Percentiles rank a stretch among this genome's conserved stretches.
These are phyloP conservation scores for Oryzias melastigma DNA, from an alignment of 2,113 vertebrate species.

Conservation along the genomic window DNA sequence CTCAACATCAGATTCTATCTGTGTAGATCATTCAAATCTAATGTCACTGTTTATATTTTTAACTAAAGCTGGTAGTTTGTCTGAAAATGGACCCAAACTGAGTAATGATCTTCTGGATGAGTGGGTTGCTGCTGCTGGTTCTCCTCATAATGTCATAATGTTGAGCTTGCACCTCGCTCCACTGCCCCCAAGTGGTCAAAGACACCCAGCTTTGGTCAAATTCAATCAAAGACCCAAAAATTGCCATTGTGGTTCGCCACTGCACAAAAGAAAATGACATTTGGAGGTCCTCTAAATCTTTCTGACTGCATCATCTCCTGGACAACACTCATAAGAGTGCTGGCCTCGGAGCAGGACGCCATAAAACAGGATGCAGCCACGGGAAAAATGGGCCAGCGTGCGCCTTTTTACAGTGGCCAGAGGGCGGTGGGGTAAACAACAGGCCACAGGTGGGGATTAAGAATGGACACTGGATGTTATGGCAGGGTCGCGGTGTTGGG, in stretches of 20 bases:
- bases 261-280: conserved; percentile 5
- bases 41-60: too few species aligned
- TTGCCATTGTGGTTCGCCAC: conserved; percentile 9
- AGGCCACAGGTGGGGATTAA: conserved; percentile 56
- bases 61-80: not conserved
- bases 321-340: conserved; percentile 38
- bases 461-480: conserved; percentile 40
- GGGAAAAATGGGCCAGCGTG: conserved; percentile 40
- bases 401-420: conserved; percentile 49
- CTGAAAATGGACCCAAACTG: not conserved
- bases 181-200: conserved; percentile 12
- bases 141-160: not conserved
- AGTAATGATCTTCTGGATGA: not conserved
- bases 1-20: too few species aligned
- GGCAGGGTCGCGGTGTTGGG: conserved; percentile 38
- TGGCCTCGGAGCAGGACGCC: conserved; percentile 34
- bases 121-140: not conserved
- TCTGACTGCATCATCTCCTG: conserved; percentile 24
- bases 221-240: conserved; percentile 26
- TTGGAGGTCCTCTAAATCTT: conserved; percentile 39
- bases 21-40: too few species aligned
- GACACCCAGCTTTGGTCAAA: not conserved
- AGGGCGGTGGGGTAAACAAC: conserved; percentile 57
- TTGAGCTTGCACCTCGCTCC: conserved; percentile 6
- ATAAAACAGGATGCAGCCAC: conserved; percentile 39